A percentile compares a stretch with the other conserved stretches of the same genome.
phyloP scores from a whole-genome alignment of 2,797 vertebrate species.

The Tapirus indicus region DNA sequence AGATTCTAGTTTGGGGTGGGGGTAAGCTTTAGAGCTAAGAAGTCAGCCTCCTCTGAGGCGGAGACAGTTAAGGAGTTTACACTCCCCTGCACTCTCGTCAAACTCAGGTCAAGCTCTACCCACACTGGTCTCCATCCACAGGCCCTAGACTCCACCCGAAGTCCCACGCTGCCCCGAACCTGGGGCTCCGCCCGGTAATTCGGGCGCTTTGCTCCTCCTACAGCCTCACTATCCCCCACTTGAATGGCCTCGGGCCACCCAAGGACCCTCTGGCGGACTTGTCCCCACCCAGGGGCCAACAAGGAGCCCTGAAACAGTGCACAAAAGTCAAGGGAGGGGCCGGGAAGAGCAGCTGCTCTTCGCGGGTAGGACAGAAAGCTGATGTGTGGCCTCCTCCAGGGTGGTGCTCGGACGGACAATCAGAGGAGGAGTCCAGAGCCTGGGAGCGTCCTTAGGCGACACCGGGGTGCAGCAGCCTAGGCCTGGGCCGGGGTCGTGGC shows the following conservation, averaged over 20 bases:
- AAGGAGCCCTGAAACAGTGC: not conserved
- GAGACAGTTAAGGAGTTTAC: not conserved
- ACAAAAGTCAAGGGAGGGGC: not conserved
- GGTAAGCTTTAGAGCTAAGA: not conserved
- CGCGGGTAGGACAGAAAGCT: not conserved
- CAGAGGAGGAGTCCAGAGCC: not conserved
- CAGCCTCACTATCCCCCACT: not conserved
- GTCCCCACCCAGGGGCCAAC: not conserved
- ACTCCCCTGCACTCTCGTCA: not conserved
- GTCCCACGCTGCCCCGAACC: too few species aligned
- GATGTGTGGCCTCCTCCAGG: not conserved
- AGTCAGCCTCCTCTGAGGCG: not conserved
- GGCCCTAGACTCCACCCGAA: not conserved
- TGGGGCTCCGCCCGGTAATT: not conserved
- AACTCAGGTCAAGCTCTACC: not conserved
- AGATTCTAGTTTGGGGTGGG: not conserved
- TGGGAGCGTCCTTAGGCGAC: not conserved
- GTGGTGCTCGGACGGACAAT: accelerated
- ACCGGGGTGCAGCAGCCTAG: not conserved
- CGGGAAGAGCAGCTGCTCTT: not conserved
- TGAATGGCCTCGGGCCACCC: not conserved
- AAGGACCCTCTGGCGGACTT: not conserved
- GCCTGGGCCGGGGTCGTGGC: not conserved
- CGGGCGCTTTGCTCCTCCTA: not conserved
- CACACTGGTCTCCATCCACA: not conserved